Conservation (phyloP, 2,888 invertebrate species). For the Acholoe squamosa region DNA sequence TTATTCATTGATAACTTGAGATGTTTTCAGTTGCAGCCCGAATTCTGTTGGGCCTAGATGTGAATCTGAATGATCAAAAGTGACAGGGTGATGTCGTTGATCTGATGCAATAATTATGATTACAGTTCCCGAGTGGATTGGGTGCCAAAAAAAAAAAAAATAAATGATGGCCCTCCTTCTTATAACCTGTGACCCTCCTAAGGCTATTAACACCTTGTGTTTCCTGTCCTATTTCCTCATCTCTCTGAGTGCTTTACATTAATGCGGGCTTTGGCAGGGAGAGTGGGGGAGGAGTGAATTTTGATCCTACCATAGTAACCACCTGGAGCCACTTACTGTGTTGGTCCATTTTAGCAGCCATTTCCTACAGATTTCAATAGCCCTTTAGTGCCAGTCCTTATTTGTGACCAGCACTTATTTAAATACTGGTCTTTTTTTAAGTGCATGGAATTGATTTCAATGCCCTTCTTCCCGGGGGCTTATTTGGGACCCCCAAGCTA, state of each 20-base stretch:
- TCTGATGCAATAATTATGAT: background rate
- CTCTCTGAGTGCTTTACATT: background rate
- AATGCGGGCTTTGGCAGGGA: too few relatives aligned
- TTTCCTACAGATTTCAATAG: too few relatives aligned
- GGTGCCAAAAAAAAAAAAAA: background rate
- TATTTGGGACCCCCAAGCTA: too few relatives aligned
- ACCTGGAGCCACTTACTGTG: too few relatives aligned
- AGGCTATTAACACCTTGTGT: background rate
- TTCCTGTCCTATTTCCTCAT: background rate
- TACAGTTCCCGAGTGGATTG: background rate
- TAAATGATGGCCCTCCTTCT: background rate
- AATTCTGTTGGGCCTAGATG: background rate
- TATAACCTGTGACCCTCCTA: background rate
- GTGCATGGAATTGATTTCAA: too few relatives aligned
- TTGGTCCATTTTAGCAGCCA: too few relatives aligned
- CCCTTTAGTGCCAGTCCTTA: too few relatives aligned
- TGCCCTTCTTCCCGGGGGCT: too few relatives aligned
- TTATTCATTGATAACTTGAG: background rate
- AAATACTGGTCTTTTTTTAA: too few relatives aligned
- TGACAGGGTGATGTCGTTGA: background rate
- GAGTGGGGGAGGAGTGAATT: too few relatives aligned
- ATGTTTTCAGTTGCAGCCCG: background rate
- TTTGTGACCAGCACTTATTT: too few relatives aligned
- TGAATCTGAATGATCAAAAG: background rate
- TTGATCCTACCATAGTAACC: too few relatives aligned